phyloP scores from a whole-genome alignment of 2,888 invertebrate genomes.

The Phortica okadai region DNA sequence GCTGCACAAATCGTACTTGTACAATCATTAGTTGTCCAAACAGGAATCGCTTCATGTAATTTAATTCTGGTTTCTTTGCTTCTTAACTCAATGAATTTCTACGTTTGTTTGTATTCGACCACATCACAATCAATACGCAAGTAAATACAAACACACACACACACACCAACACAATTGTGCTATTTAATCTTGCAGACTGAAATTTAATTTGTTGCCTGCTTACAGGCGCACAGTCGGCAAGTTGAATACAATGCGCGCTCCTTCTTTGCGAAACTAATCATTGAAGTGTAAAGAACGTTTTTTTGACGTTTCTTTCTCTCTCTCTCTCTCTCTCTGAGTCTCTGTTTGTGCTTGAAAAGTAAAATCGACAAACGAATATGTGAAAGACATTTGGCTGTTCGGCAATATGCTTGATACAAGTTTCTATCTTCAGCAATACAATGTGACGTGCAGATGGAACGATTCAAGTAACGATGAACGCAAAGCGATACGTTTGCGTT shows the following conservation, averaged over 20 bases:
- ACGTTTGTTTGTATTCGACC: background rate
- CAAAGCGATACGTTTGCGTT: slow-evolving; percentile 7
- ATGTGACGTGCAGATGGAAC: slow-evolving; percentile 7
- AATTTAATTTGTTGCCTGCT: slow-evolving; percentile 22
- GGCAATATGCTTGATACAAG: background rate
- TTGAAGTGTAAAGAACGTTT: slow-evolving; percentile 30
- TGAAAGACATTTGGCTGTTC: background rate
- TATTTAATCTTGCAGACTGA: slow-evolving; percentile 22
- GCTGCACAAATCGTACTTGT: background rate
- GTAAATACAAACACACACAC: slow-evolving; percentile 29
- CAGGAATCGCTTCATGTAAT: background rate
- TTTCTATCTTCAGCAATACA: background rate
- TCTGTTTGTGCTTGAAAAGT: background rate
- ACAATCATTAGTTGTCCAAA: slow-evolving; percentile 15
- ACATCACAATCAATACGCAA: slow-evolving; percentile 18
- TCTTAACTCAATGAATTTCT: slow-evolving; percentile 15
- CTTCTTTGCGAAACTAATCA: slow-evolving; percentile 19
- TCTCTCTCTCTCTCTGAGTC: background rate
- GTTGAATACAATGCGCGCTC: background rate
- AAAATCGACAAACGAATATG: slow-evolving; percentile 21
- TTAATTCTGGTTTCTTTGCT: background rate
- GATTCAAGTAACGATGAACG: background rate
- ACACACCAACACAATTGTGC: slow-evolving; percentile 35
- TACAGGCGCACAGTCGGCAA: background rate
- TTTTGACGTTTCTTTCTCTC: background rate